phyloP scores from a whole-genome alignment of 2,113 vertebrate genomes.

The Speoplatyrhinus poulsoni region DNA sequence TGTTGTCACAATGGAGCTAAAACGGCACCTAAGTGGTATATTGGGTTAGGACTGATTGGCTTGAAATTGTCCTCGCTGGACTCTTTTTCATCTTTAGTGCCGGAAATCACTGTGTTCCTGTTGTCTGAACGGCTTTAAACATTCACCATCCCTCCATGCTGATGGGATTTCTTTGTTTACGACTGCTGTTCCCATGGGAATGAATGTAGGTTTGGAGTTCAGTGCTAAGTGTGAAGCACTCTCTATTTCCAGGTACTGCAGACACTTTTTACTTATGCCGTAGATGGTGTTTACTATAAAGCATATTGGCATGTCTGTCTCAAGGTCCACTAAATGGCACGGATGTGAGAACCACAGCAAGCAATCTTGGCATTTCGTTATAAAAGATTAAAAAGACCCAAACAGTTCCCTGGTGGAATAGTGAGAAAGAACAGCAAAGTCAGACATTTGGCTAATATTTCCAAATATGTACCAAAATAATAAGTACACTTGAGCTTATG shows the following conservation, averaged over 20 bases:
- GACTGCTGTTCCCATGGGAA: constrained; percentile 70
- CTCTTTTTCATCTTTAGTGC: constrained; percentile 70
- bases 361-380: constrained; percentile 33
- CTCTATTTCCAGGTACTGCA: constrained; percentile 44
- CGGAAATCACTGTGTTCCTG: constrained; percentile 75
- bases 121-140: constrained; percentile 69
- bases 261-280: constrained; percentile 19
- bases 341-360: constrained; percentile 50
- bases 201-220: constrained; percentile 47
- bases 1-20: constrained; percentile 71
- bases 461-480: constrained; percentile 44
- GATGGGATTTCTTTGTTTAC: constrained; percentile 70
- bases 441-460: constrained; percentile 38
- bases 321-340: constrained; percentile 44
- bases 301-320: constrained; percentile 25
- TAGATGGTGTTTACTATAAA: constrained; percentile 51
- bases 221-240: constrained; percentile 46
- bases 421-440: constrained; percentile 48
- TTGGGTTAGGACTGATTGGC: constrained; percentile 73
- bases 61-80: constrained; percentile 55
- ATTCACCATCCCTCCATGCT: constrained; percentile 59
- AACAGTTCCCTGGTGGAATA: constrained; percentile 49
- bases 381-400: constrained; percentile 60
- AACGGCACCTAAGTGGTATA: constrained; percentile 71
- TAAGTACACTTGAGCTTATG: constrained; percentile 27